Percentiles rank a stretch among this genome's conserved stretches.
Evolutionary conservation across 2,113 vertebrate genomes (phyloP).

Genomic region (Tragelaphus buxtoni): DNA sequence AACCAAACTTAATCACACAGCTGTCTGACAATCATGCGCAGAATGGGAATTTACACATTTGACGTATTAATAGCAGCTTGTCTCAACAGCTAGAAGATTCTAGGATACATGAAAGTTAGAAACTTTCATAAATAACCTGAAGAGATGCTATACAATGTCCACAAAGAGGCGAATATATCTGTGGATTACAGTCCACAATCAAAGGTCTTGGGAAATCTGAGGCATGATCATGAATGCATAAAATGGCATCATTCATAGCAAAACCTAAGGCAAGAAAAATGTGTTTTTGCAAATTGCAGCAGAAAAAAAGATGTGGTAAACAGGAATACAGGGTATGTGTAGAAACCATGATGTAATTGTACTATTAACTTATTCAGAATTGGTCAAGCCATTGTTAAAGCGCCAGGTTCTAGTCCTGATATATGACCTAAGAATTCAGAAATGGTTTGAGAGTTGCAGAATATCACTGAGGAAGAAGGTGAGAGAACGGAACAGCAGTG

Average conservation of each 20-base stretch:
- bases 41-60: background rate
- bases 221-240: background rate
- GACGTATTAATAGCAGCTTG: background rate
- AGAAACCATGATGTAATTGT: background rate
- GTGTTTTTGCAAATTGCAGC: background rate
- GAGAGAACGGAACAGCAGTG: background rate
- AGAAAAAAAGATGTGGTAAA: background rate
- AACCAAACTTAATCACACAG: background rate
- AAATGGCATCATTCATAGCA: background rate
- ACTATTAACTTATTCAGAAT: background rate
- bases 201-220: background rate
- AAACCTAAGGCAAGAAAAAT: background rate
- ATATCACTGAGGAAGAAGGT: rapidly evolving
- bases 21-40: background rate
- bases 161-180: background rate
- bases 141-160: background rate
- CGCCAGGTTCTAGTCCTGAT: background rate
- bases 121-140: background rate
- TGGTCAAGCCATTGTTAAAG: background rate
- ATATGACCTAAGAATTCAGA: background rate
- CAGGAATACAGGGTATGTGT: background rate
- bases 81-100: background rate
- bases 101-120: background rate
- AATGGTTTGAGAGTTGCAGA: background rate
- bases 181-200: background rate